Conservation (phyloP, 2,113 vertebrate species). For the Sylvilagus bachmani region DNA sequence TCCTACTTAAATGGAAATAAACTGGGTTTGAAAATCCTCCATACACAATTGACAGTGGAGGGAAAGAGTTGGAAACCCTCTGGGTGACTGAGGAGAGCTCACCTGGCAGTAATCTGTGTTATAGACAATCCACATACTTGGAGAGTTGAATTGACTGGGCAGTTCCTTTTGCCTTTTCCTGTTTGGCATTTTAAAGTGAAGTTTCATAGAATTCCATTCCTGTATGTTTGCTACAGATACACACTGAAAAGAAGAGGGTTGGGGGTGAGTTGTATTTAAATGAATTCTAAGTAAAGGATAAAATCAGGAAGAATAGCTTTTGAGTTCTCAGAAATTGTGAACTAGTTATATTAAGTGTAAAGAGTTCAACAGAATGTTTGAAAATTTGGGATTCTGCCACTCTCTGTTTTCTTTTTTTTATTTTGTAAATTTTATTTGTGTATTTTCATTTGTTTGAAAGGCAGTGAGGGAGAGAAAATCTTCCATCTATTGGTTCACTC, state of each 20-base stretch:
- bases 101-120: constrained; percentile 41
- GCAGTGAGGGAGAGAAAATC: too few species aligned
- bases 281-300: constrained; percentile 12
- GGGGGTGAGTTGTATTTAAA: not conserved
- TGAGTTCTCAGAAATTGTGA: constrained; percentile 45
- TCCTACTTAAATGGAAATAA: constrained; percentile 34
- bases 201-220: constrained; percentile 40
- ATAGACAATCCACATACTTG: not conserved
- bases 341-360: not conserved
- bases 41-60: constrained; percentile 4
- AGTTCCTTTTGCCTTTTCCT: not conserved
- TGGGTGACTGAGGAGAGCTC: not conserved
- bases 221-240: not conserved
- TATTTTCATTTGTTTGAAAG: too few species aligned
- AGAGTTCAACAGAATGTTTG: constrained; percentile 34
- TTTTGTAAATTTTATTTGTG: too few species aligned
- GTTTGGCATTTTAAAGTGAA: constrained; percentile 39
- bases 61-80: constrained; percentile 19
- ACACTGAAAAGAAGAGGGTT: not conserved
- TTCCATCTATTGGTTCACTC: too few species aligned
- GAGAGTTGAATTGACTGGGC: constrained; percentile 39
- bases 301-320: not conserved
- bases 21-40: constrained; percentile 55
- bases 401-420: not conserved
- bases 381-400: not conserved